A percentile compares a stretch with the other conserved stretches of the same genome.
phyloP scores from a whole-genome alignment of 2,113 vertebrate genomes.

The Diadophis punctatus region DNA sequence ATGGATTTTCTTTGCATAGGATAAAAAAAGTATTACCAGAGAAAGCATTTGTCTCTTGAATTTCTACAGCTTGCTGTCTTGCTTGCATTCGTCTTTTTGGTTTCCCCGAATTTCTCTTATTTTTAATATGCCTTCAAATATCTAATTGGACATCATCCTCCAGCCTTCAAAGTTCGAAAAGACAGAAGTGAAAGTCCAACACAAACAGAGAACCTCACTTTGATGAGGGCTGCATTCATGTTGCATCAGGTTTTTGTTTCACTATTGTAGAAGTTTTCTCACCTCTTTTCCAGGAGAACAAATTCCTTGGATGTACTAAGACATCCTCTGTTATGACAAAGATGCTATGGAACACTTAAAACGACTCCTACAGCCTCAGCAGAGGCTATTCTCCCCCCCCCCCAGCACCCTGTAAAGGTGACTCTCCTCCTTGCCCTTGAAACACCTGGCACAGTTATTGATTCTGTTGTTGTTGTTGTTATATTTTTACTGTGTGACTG shows the following conservation, averaged over 20 bases:
- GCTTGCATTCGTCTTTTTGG: background rate
- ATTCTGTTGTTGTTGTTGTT: background rate
- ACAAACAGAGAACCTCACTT: background rate
- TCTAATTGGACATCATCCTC: background rate
- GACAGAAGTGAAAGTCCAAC: background rate
- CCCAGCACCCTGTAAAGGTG: too few species aligned
- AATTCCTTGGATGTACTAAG: background rate
- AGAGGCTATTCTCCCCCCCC: fast-evolving
- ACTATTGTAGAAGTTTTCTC: too few species aligned
- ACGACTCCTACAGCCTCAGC: background rate
- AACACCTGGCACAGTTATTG: background rate
- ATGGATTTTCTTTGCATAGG: background rate
- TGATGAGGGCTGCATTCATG: background rate
- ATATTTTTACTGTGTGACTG: background rate
- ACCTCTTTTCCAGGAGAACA: background rate
- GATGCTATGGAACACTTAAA: too few species aligned
- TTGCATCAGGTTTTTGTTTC: background rate
- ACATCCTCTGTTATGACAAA: background rate
- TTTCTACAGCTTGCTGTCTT: background rate
- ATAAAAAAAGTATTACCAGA: background rate
- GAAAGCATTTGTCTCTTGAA: background rate
- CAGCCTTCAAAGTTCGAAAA: background rate
- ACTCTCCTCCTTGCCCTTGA: background rate
- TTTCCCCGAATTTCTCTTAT: background rate
- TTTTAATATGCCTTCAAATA: background rate